phyloP scores from a whole-genome alignment of 2,888 invertebrate genomes.

The Eilema depressum region DNA sequence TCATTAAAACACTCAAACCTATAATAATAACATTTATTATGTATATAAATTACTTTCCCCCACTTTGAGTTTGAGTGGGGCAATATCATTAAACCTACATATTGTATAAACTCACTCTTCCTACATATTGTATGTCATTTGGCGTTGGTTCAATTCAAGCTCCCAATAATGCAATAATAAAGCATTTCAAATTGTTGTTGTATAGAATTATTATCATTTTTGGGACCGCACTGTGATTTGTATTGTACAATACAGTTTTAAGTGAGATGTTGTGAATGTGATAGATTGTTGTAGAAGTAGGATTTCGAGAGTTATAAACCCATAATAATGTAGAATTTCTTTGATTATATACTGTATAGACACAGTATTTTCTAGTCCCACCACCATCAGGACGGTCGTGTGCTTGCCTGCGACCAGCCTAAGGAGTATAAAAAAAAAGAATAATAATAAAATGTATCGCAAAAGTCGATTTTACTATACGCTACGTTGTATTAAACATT shows the following conservation, averaged over 20 bases:
- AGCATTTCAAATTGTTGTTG: slow-evolving; percentile 15
- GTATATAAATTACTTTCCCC: neutral
- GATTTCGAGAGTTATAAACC: no score
- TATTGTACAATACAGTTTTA: slow-evolving; percentile 28
- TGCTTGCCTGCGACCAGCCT: no score
- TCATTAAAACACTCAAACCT: no score
- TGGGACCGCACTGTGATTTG: slow-evolving; percentile 44
- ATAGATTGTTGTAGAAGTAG: neutral
- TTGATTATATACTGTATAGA: no score
- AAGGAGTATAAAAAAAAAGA: no score
- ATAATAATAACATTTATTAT: no score
- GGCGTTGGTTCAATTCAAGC: slow-evolving; percentile 4
- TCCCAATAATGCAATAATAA: slow-evolving; percentile 19
- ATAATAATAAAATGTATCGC: no score
- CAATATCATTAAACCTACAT: neutral
- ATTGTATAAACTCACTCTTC: neutral
- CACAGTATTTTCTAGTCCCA: no score
- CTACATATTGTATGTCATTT: slow-evolving; percentile 16
- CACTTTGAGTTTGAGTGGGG: neutral
- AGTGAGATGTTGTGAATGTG: slow-evolving; percentile 28
- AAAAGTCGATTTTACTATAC: no score
- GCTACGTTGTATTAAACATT: no score
- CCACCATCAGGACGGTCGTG: no score
- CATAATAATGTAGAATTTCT: neutral
- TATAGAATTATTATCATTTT: slow-evolving; percentile 24